A percentile compares a stretch with the other conserved stretches of the same genome.
Evolutionary conservation across 2,888 invertebrate genomes (phyloP).

Genomic region (Chelonus formosanus): DNA sequence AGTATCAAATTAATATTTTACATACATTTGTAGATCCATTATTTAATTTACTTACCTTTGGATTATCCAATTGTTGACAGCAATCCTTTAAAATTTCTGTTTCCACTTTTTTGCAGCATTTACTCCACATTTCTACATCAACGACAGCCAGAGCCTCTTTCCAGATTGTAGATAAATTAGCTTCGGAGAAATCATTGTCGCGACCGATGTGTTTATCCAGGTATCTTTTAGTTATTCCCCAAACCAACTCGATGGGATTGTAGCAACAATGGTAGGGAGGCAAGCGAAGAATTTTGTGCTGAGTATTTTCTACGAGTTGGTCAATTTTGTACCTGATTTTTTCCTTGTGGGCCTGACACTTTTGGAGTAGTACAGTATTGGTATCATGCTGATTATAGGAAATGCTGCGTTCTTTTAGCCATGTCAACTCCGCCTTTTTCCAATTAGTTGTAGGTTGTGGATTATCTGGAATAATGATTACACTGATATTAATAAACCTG

Average conservation of each 20-base stretch:
- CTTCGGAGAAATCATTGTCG: conserved; percentile 2
- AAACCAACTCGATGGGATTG: conserved; percentile 16
- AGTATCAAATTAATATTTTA: too few relatives aligned
- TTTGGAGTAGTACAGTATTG: too few relatives aligned
- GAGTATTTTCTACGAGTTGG: neutral
- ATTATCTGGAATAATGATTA: too few relatives aligned
- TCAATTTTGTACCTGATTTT: neutral
- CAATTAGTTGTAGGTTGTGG: too few relatives aligned
- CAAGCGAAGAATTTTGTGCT: conserved; percentile 10
- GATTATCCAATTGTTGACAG: neutral
- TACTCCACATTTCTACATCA: conserved; percentile 1
- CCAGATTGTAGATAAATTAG: neutral
- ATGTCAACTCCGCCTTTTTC: too few relatives aligned
- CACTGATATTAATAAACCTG: too few relatives aligned
- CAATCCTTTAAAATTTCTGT: conserved; percentile 6
- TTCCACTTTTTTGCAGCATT: neutral
- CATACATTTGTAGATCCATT: too few relatives aligned
- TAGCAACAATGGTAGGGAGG: conserved; percentile 14
- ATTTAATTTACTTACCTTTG: neutral
- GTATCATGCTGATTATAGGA: too few relatives aligned
- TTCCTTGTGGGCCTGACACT: neutral
- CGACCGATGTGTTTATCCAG: neutral
- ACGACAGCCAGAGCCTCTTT: neutral
- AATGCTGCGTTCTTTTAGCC: too few relatives aligned
- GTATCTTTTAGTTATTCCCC: conserved; percentile 7